A percentile compares a stretch with the other conserved stretches of the same genome.
These are phyloP conservation scores for Papilio glaucus DNA, from an alignment of 1,140 invertebrate species.

Conservation along the genomic window DNA sequence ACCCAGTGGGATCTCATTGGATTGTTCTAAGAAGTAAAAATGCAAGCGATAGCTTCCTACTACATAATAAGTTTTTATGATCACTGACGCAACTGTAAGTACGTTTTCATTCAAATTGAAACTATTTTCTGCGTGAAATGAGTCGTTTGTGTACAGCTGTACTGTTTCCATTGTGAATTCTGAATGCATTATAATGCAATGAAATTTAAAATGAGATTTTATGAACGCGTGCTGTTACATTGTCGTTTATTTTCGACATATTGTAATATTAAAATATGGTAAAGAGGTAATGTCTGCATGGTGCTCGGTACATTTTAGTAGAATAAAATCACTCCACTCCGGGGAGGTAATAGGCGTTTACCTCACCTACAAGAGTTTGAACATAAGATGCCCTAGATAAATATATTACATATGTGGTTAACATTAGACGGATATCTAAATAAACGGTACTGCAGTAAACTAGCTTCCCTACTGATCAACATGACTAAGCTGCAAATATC, in stretches of 20 bases:
- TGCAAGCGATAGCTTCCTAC: slow-evolving; percentile 41
- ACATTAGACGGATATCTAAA: too few relatives aligned
- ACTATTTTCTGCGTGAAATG: slow-evolving; percentile 36
- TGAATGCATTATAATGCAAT: slow-evolving; percentile 18
- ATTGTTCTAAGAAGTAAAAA: slow-evolving; percentile 66
- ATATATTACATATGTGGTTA: too few relatives aligned
- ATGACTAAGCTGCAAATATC: too few relatives aligned
- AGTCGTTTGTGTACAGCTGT: slow-evolving; percentile 33
- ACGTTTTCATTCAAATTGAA: slow-evolving; percentile 33
- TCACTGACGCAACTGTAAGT: slow-evolving; percentile 28
- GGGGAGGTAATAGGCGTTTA: background rate
- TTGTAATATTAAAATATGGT: background rate
- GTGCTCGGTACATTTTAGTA: background rate
- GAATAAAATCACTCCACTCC: background rate
- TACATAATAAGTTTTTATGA: slow-evolving; percentile 38
- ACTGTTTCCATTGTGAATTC: slow-evolving; percentile 41
- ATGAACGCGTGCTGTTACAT: slow-evolving; percentile 13
- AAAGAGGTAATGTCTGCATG: background rate
- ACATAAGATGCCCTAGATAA: background rate
- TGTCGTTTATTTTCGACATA: slow-evolving; percentile 14
- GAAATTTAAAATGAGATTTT: slow-evolving; percentile 24
- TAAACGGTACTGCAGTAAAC: too few relatives aligned
- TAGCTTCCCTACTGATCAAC: too few relatives aligned
- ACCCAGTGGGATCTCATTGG: slow-evolving; percentile 58
- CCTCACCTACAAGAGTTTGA: background rate